phyloP scores from a whole-genome alignment of 2,888 invertebrate genomes.

The Yponomeuta sedellus region DNA sequence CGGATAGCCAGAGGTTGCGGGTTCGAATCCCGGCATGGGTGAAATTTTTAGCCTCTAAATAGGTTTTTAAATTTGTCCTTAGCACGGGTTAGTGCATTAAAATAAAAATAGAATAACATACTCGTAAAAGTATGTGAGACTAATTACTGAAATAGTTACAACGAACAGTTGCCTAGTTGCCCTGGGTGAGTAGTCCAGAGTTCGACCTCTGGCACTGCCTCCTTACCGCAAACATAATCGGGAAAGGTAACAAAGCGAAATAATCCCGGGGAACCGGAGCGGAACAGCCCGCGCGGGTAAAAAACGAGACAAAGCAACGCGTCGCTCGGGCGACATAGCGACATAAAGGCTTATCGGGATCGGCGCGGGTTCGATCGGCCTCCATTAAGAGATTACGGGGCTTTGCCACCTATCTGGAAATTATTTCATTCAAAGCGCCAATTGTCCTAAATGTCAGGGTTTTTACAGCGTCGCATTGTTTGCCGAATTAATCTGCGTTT shows the following conservation, averaged over 20 bases:
- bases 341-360: conserved; percentile 16
- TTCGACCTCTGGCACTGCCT: background rate
- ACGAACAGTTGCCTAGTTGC: too few relatives aligned
- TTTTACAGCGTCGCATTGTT: background rate
- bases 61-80: too few relatives aligned
- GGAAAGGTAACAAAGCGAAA: background rate
- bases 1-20: too few relatives aligned
- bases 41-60: too few relatives aligned
- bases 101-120: too few relatives aligned
- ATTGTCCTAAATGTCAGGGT: conserved; percentile 1
- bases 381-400: conserved; percentile 14
- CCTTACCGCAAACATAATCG: background rate
- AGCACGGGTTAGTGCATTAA: too few relatives aligned
- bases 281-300: background rate
- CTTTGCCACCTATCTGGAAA: conserved; percentile 4
- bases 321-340: conserved; percentile 13
- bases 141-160: too few relatives aligned
- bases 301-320: conserved; percentile 12
- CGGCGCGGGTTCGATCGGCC: conserved; percentile 14
- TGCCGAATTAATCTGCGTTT: background rate
- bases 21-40: too few relatives aligned
- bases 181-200: too few relatives aligned
- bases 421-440: conserved; percentile 6
- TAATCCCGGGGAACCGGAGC: background rate
- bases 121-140: too few relatives aligned